Conservation (phyloP, 2,888 invertebrate species). For the Asteroscopus sphinx region DNA sequence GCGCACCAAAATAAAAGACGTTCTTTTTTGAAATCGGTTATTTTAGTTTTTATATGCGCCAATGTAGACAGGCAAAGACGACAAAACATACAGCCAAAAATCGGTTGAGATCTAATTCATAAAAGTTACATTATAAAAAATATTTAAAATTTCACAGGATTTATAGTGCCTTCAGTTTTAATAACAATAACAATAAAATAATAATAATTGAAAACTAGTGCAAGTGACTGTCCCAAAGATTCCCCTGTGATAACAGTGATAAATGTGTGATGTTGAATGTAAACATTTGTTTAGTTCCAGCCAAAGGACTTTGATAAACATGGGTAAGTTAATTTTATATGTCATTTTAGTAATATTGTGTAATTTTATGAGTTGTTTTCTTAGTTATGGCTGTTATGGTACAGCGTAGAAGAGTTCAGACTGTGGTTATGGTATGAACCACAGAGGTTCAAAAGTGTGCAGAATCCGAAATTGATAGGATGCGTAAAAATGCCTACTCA, state of each 20-base stretch:
- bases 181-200: too few species aligned
- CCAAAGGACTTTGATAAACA: slow-evolving; percentile 43
- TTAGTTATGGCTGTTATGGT: too few species aligned
- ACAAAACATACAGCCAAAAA: neutral
- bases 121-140: neutral
- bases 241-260: slow-evolving; percentile 48
- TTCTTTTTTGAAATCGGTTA: slow-evolving; percentile 14
- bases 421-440: too few species aligned
- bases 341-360: neutral
- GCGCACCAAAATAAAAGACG: slow-evolving; percentile 9
- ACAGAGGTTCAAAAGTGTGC: too few species aligned
- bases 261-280: slow-evolving; percentile 35
- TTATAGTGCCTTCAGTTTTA: slow-evolving; percentile 5
- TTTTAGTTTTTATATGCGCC: neutral
- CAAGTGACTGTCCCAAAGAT: slow-evolving; percentile 33
- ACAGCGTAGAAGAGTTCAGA: too few species aligned
- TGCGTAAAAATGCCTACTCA: too few species aligned
- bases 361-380: too few species aligned
- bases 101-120: neutral
- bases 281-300: slow-evolving; percentile 23
- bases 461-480: too few species aligned
- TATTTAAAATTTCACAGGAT: slow-evolving; percentile 7
- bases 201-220: slow-evolving; percentile 2
- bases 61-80: slow-evolving; percentile 1
- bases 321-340: slow-evolving; percentile 58